Evolutionary conservation across 2,888 invertebrate genomes (phyloP), one percentile per base, ranked within the genome.

Genomic region (Drosophila putrida): DNA sequence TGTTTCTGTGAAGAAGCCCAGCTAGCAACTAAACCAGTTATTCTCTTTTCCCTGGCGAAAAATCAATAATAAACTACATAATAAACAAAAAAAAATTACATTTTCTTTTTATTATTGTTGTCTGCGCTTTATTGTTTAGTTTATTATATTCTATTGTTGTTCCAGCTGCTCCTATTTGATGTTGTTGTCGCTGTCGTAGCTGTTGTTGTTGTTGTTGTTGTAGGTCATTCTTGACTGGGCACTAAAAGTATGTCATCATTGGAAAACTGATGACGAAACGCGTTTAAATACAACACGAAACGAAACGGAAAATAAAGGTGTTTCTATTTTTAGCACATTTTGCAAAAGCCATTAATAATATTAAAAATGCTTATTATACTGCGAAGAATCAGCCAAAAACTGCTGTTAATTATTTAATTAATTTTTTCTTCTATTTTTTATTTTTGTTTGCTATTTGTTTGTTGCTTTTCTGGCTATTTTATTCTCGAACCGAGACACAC

Each of bases 231-330:
- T 61, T 43, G 55, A 55, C 39, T 53, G 78, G 55, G 57, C 54
- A 36, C 61, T 10, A 60, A 71, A 87, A 73, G 71, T 87, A 76
- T 87, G 87, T 88, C 87, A 88, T 82, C 75, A 77, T 71, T 69
- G 71, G 61, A 62, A 76, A 62, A 65, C 27, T 35, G 74, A 78
- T 77, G 76, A 77, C 78, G 75, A 78, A 74, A 77, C 78, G 55
- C 47, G 9, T 28, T 57, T 57, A 15, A 46, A 43, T 20, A 38
- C 60, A 28, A 11, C 28, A 43, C 59, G 33, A 20, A 41, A 35
- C 43, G 27, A n/a, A 33, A 39, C 8, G 13, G 13, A 25, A 54
- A 41, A 28, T 41, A 49, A 28, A 44, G 25, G 33, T 62, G 39
- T 36, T 36, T 38, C 57, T 72, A 76, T 74, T 70, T 83, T 71